Base-by-base conservation (phyloP, 1,140 invertebrate species). In the Brachionus manjavacas region DNA sequence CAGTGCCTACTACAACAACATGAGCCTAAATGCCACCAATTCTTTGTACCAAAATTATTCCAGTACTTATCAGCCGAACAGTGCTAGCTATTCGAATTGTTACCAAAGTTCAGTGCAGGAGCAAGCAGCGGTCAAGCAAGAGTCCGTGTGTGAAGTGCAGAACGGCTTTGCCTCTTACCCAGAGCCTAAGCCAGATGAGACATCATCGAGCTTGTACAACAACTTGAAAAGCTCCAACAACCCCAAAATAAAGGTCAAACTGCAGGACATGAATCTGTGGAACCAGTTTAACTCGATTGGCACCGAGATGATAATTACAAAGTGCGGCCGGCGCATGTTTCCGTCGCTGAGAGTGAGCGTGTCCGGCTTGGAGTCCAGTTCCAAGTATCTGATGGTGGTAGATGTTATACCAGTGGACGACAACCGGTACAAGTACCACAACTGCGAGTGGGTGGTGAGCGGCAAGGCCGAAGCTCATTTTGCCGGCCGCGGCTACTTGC, bases 381-480 rank as follows among this genome's bases (percentile, higher is more conserved):
- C 68, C 1, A 84, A 84, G 55, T 84, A 84, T 60, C 9, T 84
- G 12, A 70, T 84, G 35, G 43, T 60, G 23, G 16, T 84, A 3
- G 83, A 84, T n/a, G 55, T 84, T 8, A 60, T 84, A 28, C 83
- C 83, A 60, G 68, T 84, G 4, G 83, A 84, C 72, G 83, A 84
- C 20, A 84, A 84, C 20, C 43, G 83, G 16, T 84, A 84, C 41
- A 84, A 84, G 25, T 84, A 84, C 41, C 83, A 84, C 12, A 68
- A 84, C 16, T 74, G 46, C 25, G 41, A 52, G 43, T 84, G 83
- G 83, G 60, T 84, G 6, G 20, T 84, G 20, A 74, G 60, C 43
- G 83, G 83, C 25, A 84, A 84, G 31, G 83, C 83, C 46, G 83
- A 84, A 16, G 60, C 83, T 25, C 83, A 84, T 84, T 74, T 84